Conservation (phyloP, 2,888 invertebrate species). For the Macrosiphum euphorbiae region DNA sequence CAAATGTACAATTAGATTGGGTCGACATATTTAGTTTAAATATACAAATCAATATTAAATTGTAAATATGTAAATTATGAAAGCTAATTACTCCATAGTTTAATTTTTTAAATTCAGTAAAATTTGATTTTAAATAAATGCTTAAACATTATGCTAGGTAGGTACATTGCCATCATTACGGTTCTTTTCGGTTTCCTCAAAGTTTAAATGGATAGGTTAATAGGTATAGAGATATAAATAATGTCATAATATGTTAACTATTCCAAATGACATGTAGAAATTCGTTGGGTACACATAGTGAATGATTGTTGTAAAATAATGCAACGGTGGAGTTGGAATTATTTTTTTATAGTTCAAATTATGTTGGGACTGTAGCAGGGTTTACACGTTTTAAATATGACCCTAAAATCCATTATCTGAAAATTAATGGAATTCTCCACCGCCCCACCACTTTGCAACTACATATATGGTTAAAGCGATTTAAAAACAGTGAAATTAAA, state of each 20-base stretch:
- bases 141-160: not conserved
- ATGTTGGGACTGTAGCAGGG: not conserved
- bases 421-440: not conserved
- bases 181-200: not conserved
- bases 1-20: not conserved
- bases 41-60: too few relatives aligned
- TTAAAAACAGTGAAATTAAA: not conserved
- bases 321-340: not conserved
- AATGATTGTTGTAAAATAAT: not conserved
- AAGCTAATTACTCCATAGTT: not conserved
- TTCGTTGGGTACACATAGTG: not conserved
- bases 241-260: not conserved
- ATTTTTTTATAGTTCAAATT: not conserved
- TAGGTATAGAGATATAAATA: not conserved
- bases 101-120: not conserved
- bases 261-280: not conserved
- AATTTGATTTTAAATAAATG: not conserved
- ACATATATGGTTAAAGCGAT: not conserved
- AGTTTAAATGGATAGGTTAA: not conserved
- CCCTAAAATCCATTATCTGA: not conserved
- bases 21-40: too few relatives aligned
- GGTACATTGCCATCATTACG: not conserved
- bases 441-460: not conserved
- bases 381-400: not conserved
- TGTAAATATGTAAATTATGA: not conserved